Conservation (phyloP, 2,113 vertebrate genomes). For the Calyptommatus sinebrachiatus region DNA sequence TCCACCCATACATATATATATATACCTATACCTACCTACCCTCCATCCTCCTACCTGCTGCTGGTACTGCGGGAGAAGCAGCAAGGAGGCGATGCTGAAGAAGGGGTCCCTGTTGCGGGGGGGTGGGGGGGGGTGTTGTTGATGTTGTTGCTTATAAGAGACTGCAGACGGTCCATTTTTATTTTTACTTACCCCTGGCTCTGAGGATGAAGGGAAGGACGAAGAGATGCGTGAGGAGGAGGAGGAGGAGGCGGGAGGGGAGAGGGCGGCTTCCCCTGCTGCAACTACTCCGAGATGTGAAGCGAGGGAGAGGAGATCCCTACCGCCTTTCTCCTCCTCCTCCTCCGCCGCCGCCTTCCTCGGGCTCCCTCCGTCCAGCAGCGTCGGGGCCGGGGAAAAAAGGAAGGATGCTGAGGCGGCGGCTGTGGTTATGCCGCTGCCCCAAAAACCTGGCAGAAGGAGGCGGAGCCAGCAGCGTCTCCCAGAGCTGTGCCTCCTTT, state of each 20-base stretch:
- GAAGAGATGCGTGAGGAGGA: too few species aligned
- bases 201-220: not conserved
- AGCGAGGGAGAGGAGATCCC: too few species aligned
- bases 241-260: not conserved
- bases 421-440: too few species aligned
- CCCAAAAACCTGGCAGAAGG: too few species aligned
- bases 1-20: not conserved
- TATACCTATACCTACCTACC: not conserved
- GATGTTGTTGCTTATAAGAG: too few species aligned
- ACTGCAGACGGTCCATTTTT: not conserved
- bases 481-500: too few species aligned
- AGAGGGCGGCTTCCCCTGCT: not conserved
- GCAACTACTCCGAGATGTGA: not conserved
- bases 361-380: not conserved
- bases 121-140: too few species aligned
- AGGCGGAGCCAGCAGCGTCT: too few species aligned
- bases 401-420: too few species aligned
- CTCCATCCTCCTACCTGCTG: not conserved
- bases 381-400: too few species aligned
- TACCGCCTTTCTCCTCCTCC: not conserved
- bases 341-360: not conserved
- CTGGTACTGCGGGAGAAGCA: not conserved
- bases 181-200: slow-evolving; percentile 41
- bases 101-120: too few species aligned
- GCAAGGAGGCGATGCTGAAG: not conserved